Evolutionary conservation across 2,888 invertebrate species (phyloP), one percentile per base, ranked within the genome.

Genomic region (Thera obeliscata): DNA sequence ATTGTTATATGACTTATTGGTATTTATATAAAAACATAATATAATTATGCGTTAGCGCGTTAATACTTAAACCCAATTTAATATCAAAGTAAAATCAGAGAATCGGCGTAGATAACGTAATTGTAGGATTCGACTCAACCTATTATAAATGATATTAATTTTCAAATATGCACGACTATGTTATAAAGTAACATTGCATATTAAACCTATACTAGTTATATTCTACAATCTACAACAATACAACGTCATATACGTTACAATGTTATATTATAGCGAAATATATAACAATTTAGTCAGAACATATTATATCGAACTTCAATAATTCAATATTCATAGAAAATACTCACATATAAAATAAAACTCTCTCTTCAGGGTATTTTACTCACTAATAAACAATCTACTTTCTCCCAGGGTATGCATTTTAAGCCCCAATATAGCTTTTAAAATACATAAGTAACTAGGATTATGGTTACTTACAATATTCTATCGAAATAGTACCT

Each of bases 41-140:
- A 2, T 46, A 9, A 46, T 46, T 7, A 4, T 41, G 7, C 7
- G 7, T 41, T 5, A 7, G 9, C 9, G 9, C 43, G 43, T 46
- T 9, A 9, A 22, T 46, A 7, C 43, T 2, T 7, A 46, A 46
- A 9, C 3, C 8, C 7, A 9, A 33, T 52, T 52, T 8, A 33
- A 2, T 52, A 6, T 46, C 1, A 50, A 2, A 58, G 70, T 70
- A 63, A 64, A 66, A 69, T 72, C 74, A 69, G 74, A 74, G 72
- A 66, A 71, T 65, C 61, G n/a, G 50, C n/a, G 9, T 50, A 52
- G 8, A 8, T 4, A 36, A 36, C 35, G 1, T 33, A 22, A 52
- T 8, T 22, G 8, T 2, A 43, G 43, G 38, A 38, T 43, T 6
- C 43, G 2, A 33, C 22, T 8, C 4, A 33, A 3, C 2, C 2